These are phyloP conservation scores for Ophioninae sp. DNA, from an alignment of 2,888 invertebrate species.

Conservation along the genomic window DNA sequence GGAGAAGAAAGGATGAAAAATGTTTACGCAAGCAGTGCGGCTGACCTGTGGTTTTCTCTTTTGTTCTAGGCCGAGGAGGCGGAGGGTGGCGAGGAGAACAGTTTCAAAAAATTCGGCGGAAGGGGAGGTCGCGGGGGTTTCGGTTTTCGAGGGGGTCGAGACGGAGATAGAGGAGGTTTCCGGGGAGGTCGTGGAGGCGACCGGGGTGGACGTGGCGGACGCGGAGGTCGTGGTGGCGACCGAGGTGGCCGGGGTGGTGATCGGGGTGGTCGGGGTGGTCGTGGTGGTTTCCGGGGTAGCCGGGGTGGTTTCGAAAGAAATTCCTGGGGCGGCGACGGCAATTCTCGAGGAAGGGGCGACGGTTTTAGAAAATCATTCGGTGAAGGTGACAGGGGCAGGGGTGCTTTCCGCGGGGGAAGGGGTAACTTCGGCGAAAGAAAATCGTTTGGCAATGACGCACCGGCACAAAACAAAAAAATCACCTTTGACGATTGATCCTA, in stretches of 20 bases:
- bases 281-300: slow-evolving; percentile 74
- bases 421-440: slow-evolving; percentile 83
- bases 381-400: slow-evolving; percentile 66
- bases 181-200: slow-evolving; percentile 64
- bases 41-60: slow-evolving; percentile 78
- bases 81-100: slow-evolving; percentile 76
- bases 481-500: slow-evolving; percentile 83
- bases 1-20: not conserved
- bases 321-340: slow-evolving; percentile 74
- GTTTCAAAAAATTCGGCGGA: slow-evolving; percentile 70
- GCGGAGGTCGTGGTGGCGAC: slow-evolving; percentile 68
- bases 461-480: slow-evolving; percentile 89
- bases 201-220: slow-evolving; percentile 66
- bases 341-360: slow-evolving; percentile 70
- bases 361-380: slow-evolving; percentile 75
- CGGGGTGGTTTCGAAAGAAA: slow-evolving; percentile 72
- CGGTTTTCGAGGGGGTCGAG: slow-evolving; percentile 62
- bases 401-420: slow-evolving; percentile 74
- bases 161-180: slow-evolving; percentile 68
- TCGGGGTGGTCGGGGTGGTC: slow-evolving; percentile 74
- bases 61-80: slow-evolving; percentile 78
- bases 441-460: slow-evolving; percentile 77
- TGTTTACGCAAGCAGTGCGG: slow-evolving; percentile 64
- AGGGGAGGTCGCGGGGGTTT: slow-evolving; percentile 63
- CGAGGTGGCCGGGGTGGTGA: slow-evolving; percentile 72